Base-by-base conservation (phyloP, 2,888 invertebrate species). In the Pterostichus madidus region DNA sequence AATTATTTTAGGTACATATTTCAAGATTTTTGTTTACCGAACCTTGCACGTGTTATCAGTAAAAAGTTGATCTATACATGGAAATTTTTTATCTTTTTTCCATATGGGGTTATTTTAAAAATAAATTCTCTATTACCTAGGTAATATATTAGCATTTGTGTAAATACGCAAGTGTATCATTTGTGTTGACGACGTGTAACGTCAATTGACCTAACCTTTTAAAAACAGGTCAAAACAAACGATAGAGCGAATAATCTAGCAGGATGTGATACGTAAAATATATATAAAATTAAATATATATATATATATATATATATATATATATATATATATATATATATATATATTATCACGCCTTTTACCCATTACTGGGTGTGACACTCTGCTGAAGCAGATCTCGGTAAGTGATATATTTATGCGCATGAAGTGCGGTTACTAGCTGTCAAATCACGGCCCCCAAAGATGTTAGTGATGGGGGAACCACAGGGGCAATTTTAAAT, bases 31-130 rank as follows among this genome's bases (percentile, higher is more conserved):
- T 49, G 13, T 49, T 49, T 49, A 49, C 11, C 5, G 13, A 17
- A 13, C 8, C 15, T 56, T 56, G 13, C 15, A 8, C 15, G 24
- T 24, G 5, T 17, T 56, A 56, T 56, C 53, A 8, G 24, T 24
- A 24, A n/a, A 59, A 24, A 59, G 7, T 59, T 59, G 59, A 59
- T 31, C 59, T 59, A 59, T 24, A 59, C 31, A 31, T 59, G 17
- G 10, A 5, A 15, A 5, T 5, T 46, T 11, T 56, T 53, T 53
- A 13, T n/a, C 7, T 13, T 15, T 13, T 53, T 39, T 39, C 5
- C 39, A 6, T 7, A 3, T 39, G 6, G 5, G 0, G 39, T 39
- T 39, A 1, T 24, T 39, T 39, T 39, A 39, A 39, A 59, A 11
- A 1, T 8, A 15, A 52, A 52, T 17, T 11, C 6, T 10, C 3